A percentile compares a stretch with the other conserved stretches of the same genome.
These are phyloP conservation scores for Alligator sinensis DNA, from an alignment of 2,113 vertebrate genomes.

Conservation along the genomic window DNA sequence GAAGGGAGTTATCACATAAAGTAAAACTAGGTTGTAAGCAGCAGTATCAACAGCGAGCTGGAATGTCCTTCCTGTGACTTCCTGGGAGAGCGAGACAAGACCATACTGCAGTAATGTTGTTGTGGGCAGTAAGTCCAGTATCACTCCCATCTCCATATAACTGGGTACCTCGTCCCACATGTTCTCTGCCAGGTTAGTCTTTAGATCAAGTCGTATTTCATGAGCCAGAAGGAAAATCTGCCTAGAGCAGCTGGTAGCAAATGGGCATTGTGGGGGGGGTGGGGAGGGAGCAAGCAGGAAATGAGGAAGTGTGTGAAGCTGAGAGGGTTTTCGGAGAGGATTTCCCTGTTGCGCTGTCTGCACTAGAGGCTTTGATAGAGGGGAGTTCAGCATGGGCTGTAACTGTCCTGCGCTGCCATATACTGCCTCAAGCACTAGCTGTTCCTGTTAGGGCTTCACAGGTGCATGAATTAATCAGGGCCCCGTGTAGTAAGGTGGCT, in stretches of 20 bases:
- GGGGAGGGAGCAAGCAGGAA: neutral
- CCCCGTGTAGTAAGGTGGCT: neutral
- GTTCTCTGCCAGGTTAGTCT: neutral
- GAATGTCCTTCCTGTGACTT: conserved; percentile 35
- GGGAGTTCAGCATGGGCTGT: neutral
- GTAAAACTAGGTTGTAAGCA: conserved; percentile 52
- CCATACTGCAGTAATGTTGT: neutral
- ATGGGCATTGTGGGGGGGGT: neutral
- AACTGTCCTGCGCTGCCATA: neutral
- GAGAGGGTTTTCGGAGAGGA: neutral
- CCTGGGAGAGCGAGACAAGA: neutral
- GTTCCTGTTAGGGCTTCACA: conserved; percentile 27
- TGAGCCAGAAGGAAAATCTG: neutral
- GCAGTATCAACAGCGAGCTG: neutral
- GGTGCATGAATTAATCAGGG: neutral
- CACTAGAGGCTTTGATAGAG: neutral
- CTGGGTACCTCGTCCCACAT: neutral
- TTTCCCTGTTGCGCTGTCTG: conserved; percentile 17
- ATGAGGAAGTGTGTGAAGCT: neutral
- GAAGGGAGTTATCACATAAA: neutral
- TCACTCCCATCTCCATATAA: neutral
- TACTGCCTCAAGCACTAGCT: neutral
- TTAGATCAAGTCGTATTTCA: neutral
- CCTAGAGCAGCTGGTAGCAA: neutral
- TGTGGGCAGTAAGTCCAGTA: neutral